Evolutionary conservation across 2,888 invertebrate genomes (phyloP), one percentile per base, ranked within the genome.

Genomic region (Xanthia icteritia): DNA sequence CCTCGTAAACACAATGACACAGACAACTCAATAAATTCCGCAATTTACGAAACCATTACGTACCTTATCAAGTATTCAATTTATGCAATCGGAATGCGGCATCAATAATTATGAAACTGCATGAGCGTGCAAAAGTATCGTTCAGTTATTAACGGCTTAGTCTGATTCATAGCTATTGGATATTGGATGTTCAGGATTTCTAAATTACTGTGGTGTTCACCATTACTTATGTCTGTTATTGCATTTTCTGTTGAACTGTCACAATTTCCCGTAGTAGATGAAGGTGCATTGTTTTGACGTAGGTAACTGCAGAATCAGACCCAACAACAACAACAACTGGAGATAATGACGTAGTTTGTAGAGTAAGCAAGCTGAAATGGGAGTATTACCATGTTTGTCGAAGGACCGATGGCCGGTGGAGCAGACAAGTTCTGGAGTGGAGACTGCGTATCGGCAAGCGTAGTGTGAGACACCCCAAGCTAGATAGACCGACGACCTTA

Each of bases 81-180:
- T 86, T 74, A 86, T 79, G 68, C 73, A 78, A 86, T 65, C 73
- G 27, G 61, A 72, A 74, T 69, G 60, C 51, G 61, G 67, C 76
- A 85, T 73, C 76, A 85, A 87, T 78, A 76, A 85, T 85, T 78
- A 87, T 77, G 82, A 67, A 78, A 87, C 74, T 77, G 78, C 82
- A 85, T 79, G 76, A 76, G 56, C 85, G 79, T 86, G 87, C 79
- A 82, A 76, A 78, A 82, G 77, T 85, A 75, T 81, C 85, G 72
- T 87, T 87, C 78, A 71, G 54, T 74, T 75, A 73, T 65, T 81
- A 87, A 85, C 76, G 58, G 63, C 65, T 75, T 73, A 79, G 67
- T 74, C 36, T 82, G 83, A 86, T 86, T 85, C 58, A 85, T 64
- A 71, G 77, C 73, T 67, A 79, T 85, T 85, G 85, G 75, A 65